Evolutionary conservation across 2,113 vertebrate species (phyloP), one percentile per base, ranked within the genome.

Genomic region (Calypte anna): DNA sequence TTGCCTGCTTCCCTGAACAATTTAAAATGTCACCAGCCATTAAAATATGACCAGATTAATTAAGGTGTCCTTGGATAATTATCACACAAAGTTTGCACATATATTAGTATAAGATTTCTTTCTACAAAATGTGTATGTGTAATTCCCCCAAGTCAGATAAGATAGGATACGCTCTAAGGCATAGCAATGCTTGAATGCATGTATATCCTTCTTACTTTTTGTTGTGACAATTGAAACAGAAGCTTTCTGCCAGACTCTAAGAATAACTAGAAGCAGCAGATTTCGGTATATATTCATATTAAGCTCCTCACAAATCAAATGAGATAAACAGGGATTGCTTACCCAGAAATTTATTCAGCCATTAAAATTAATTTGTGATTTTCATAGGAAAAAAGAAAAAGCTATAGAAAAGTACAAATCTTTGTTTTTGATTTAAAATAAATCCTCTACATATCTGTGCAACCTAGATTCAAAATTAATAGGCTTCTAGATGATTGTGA

Each of bases 21-120:
- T 61, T 90, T 67, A n/a, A 94, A 88, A 83, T 48, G 20, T 46
- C 62, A 83, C 36, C 38, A 86, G 33, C 36, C 51, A 83, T 78
- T 82, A 81, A 75, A 87, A 88, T 14, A 64, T n/a, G 96, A 88
- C 3, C 27, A 81, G 68, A 72, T 91, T 25, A 91, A 90, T 68
- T n/a, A 48, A 93, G 68, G 43, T 74, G 31, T 67, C 59, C 43
- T 70, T 55, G 15, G 25, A 69, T 40, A 81, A 88, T 70, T 91
- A 88, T 30, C 59, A 67, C 1, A 3, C 23, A 28, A 70, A 88
- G 59, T 77, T 77, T 79, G 8, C 31, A 76, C 62, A 22, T 33
- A 69, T 8, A 58, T 66, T 36, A 79, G 28, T 25, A 67, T 38
- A 83, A 70, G 31, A 23, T 61, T 92, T 46, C 44, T 38, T 82